Percentiles rank a stretch among this genome's conserved stretches.
Evolutionary conservation across 1,140 invertebrate species (phyloP).

Genomic region (Dendroctonus ponderosae): DNA sequence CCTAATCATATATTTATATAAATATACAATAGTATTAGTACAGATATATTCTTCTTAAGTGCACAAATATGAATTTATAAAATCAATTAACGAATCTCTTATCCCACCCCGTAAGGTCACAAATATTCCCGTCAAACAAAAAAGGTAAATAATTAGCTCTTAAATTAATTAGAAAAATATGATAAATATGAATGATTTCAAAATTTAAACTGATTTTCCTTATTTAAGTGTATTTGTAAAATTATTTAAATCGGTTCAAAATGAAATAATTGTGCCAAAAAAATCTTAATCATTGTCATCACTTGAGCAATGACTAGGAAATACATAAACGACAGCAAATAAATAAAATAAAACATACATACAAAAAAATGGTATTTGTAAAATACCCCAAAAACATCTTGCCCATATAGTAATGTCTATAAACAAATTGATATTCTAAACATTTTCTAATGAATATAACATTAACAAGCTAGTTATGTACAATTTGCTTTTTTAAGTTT

Average conservation of each 20-base stretch:
- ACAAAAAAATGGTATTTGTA: constrained; percentile 7
- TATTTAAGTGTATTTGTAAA: too few relatives aligned
- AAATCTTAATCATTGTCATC: too few relatives aligned
- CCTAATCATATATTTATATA: constrained; percentile 37
- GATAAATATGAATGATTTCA: too few relatives aligned
- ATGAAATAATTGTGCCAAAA: too few relatives aligned
- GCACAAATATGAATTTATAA: constrained; percentile 37
- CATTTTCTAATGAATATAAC: constrained; percentile 28
- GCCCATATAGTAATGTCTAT: constrained; percentile 6
- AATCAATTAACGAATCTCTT: constrained; percentile 31
- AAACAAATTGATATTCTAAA: constrained; percentile 24
- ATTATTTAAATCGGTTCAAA: too few relatives aligned
- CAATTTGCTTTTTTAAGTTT: constrained; percentile 5
- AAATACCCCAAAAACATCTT: constrained; percentile 5
- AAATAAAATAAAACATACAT: too few relatives aligned
- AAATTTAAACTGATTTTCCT: too few relatives aligned
- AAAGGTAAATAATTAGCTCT: too few relatives aligned
- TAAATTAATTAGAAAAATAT: too few relatives aligned
- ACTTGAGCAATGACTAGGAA: too few relatives aligned
- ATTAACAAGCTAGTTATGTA: constrained; percentile 25
- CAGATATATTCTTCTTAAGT: constrained; percentile 37
- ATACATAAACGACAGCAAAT: too few relatives aligned
- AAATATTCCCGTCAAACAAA: too few relatives aligned
- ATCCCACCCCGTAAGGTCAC: background rate
- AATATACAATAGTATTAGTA: constrained; percentile 38